Base-by-base conservation (phyloP, 1,140 invertebrate species). In the Aradophagus sp. region DNA sequence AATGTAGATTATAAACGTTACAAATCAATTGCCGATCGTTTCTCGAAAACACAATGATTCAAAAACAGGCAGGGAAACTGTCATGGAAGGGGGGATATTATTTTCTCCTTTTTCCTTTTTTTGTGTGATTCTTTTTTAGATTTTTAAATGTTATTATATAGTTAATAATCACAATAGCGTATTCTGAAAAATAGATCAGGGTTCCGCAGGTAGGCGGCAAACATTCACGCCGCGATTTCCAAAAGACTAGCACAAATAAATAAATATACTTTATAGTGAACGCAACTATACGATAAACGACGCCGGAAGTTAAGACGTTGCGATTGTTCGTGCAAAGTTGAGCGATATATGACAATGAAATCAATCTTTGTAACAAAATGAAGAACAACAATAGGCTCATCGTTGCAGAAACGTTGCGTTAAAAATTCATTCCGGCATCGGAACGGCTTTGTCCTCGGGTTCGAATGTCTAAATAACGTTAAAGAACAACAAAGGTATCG, bases 181-280 rank as follows among this genome's bases (percentile, higher is more conserved):
- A 84, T 84, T 84, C 81, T 84, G 84, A 85, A 85, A 84, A 85
- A 85, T 85, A 85, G 84, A 85, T 84, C 58, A 83, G 82, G 83
- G 76, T 79, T 77, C 80, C 80, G 73, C 76, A 74, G 78, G 81
- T 82, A 84, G 83, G 80, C 76, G 69, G 74, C 79, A 76, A 77
- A 82, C 74, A 36, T 59, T 62, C 47, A 53, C 63, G 45, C 16
- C 29, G 56, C 67, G 63, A 70, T 39, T 69, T 35, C 39, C 12
- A 26, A 73, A 66, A 63, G 56, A 69, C 56, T 66, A 67, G 48
- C 48, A 58, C 48, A 50, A 62, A 65, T 58, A 67, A 74, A 62
- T 45, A 63, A 71, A 58, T 53, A 55, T 65, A 38, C 13, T 59
- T 17, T 12, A 31, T 31, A 29, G 6, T 39, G 26, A 59, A 47